Conservation (phyloP, 2,797 vertebrate species). For the Enteromius anoplus region DNA sequence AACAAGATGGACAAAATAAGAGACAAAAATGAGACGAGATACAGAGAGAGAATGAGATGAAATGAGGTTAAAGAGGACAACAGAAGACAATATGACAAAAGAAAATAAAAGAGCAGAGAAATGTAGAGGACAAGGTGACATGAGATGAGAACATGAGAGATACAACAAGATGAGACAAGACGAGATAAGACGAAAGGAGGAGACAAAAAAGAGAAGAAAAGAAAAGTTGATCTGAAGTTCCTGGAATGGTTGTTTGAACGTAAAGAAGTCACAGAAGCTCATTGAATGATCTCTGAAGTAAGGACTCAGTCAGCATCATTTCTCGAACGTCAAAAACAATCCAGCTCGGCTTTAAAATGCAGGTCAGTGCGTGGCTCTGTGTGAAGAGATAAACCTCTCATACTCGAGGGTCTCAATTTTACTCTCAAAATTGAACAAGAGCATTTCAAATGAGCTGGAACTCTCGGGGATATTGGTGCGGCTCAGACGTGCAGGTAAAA, state of each 20-base stretch:
- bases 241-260: neutral
- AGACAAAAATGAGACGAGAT: neutral
- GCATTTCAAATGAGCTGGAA: constrained; percentile 15
- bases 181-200: neutral
- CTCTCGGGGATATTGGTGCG: constrained; percentile 7
- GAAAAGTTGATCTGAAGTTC: neutral
- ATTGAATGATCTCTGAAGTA: constrained; percentile 3
- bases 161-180: neutral
- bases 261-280: neutral
- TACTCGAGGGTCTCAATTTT: constrained; percentile 10
- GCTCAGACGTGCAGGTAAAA: constrained; percentile 2
- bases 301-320: neutral
- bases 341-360: neutral
- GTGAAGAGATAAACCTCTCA: constrained; percentile 1
- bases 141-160: neutral
- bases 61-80: neutral
- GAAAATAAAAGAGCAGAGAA: neutral
- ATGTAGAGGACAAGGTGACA: neutral
- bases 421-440: constrained; percentile 24
- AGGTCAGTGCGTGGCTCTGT: neutral
- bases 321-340: constrained; percentile 22
- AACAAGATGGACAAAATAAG: neutral
- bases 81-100: neutral
- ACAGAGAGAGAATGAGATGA: neutral
- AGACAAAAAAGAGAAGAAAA: neutral